Percentiles rank a stretch among this genome's conserved stretches.
phyloP scores from a whole-genome alignment of 2,113 vertebrate species.

The Pomatostomus ruficeps region DNA sequence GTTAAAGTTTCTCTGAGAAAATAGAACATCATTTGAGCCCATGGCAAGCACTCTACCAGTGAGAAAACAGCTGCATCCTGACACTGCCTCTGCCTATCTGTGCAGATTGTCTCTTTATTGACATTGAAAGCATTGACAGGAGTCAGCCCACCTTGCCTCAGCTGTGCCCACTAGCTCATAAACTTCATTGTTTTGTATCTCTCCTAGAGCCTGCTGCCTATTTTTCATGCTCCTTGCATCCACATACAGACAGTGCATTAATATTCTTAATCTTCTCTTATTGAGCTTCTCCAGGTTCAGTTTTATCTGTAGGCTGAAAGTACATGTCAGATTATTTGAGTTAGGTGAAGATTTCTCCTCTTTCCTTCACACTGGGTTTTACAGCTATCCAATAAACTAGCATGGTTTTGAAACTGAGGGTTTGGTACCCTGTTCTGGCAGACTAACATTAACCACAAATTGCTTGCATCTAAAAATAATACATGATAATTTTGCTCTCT shows the following conservation, averaged over 20 bases:
- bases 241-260: not conserved
- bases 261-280: constrained; percentile 11
- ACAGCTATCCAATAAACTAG: not conserved
- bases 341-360: not conserved
- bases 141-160: not conserved
- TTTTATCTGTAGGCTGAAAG: not conserved
- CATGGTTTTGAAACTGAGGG: not conserved
- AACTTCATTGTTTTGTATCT: not conserved
- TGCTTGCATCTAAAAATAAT: constrained; percentile 34
- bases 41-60: not conserved
- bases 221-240: constrained; percentile 15
- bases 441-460: not conserved
- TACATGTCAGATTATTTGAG: not conserved
- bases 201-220: not conserved
- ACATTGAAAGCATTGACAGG: not conserved
- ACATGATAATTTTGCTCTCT: not conserved
- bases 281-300: not conserved
- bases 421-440: not conserved
- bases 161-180: not conserved
- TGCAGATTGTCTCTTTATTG: not conserved
- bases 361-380: not conserved
- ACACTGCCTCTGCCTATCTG: not conserved
- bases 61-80: not conserved
- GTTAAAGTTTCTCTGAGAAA: not conserved
- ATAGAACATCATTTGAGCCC: not conserved